phyloP scores from a whole-genome alignment of 2,797 vertebrate genomes.

The Microhierax caerulescens region DNA sequence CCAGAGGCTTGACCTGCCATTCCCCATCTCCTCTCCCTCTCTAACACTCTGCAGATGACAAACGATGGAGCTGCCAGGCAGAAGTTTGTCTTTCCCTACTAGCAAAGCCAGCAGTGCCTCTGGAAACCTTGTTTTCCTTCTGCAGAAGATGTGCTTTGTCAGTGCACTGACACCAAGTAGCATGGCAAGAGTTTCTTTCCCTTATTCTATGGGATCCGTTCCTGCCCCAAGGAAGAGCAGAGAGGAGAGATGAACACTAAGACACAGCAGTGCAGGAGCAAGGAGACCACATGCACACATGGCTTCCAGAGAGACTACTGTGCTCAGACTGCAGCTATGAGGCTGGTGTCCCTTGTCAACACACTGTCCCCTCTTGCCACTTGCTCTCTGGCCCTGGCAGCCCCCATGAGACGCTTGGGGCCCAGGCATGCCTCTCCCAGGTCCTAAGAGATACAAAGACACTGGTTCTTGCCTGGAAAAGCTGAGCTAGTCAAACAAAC shows the following conservation, averaged over 20 bases:
- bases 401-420: not conserved
- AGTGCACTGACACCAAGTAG: not conserved
- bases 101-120: not conserved
- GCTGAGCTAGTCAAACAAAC: not conserved
- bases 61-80: not conserved
- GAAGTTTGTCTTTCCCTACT: not conserved
- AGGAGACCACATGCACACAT: not conserved
- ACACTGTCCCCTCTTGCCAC: not conserved
- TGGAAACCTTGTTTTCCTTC: not conserved
- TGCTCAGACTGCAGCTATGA: not conserved
- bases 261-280: not conserved
- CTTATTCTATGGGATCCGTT: not conserved
- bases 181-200: not conserved
- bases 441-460: not conserved
- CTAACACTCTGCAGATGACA: not conserved
- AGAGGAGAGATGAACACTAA: not conserved
- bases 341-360: rapidly evolving
- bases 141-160: not conserved
- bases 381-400: not conserved
- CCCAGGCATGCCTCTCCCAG: not conserved
- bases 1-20: not conserved
- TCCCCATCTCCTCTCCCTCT: not conserved
- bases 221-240: not conserved
- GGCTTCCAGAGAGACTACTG: not conserved
- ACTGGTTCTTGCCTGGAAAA: not conserved